phyloP scores from a whole-genome alignment of 2,797 vertebrate genomes.

The Gymnothorax javanicus region DNA sequence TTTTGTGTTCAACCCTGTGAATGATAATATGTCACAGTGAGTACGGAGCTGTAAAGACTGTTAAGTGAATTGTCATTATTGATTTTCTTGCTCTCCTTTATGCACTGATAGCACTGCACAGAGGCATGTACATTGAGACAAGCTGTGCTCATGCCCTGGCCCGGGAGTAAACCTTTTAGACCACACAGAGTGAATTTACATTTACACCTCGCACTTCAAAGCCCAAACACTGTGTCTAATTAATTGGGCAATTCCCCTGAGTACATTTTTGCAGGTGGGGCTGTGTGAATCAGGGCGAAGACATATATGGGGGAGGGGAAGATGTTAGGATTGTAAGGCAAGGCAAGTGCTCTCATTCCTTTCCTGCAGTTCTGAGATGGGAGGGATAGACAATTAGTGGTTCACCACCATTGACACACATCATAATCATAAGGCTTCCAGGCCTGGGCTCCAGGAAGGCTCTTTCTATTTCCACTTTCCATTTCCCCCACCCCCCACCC shows the following conservation, averaged over 20 bases:
- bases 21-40: background rate
- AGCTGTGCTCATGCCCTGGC: background rate
- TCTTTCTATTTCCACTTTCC: constrained; percentile 42
- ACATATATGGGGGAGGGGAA: constrained; percentile 18
- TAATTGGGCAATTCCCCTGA: constrained; percentile 59
- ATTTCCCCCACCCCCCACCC: background rate
- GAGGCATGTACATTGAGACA: background rate
- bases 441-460: constrained; percentile 69
- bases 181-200: constrained; percentile 79
- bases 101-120: constrained; percentile 49
- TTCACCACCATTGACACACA: constrained; percentile 41
- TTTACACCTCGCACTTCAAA: constrained; percentile 67
- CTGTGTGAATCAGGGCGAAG: constrained; percentile 40
- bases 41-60: no score
- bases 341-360: background rate
- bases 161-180: constrained; percentile 48
- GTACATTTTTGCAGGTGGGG: constrained; percentile 44
- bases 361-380: constrained; percentile 69
- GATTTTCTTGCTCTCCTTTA: constrained; percentile 54
- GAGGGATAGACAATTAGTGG: constrained; percentile 45
- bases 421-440: constrained; percentile 76
- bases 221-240: constrained; percentile 67
- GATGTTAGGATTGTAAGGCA: background rate
- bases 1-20: background rate
- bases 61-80: constrained; percentile 46